Percentiles rank a stretch among this genome's conserved stretches.
These are phyloP conservation scores for Brachionus rotundiformis DNA, from an alignment of 1,140 invertebrate species.

Conservation along the genomic window DNA sequence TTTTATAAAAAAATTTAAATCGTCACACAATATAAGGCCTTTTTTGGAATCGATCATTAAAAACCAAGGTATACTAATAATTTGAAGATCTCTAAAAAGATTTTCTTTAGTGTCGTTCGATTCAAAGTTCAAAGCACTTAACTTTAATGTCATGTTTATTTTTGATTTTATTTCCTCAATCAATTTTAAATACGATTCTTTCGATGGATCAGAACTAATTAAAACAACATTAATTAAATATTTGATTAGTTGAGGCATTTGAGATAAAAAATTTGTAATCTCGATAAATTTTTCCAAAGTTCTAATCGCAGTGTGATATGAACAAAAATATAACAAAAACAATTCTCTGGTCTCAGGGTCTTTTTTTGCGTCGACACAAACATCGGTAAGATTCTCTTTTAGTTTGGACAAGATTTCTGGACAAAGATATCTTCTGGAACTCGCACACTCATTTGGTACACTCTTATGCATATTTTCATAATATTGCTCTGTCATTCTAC, in stretches of 20 bases:
- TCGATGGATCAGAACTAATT: constrained; percentile 5
- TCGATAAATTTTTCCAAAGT: not conserved
- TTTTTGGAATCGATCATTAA: not conserved
- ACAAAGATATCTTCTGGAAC: not conserved
- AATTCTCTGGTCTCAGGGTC: not conserved
- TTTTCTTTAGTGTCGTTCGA: not conserved
- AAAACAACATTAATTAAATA: not conserved
- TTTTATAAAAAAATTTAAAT: constrained; percentile 10
- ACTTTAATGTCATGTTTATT: not conserved
- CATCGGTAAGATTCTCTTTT: not conserved
- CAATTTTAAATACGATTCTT: not conserved
- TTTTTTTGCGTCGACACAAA: not conserved
- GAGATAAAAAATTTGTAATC: not conserved
- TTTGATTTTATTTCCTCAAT: not conserved
- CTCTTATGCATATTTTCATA: not conserved
- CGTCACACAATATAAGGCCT: constrained; percentile 5
- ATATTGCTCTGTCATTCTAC: not conserved
- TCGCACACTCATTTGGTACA: not conserved
- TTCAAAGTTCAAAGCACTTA: not conserved
- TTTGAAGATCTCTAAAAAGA: not conserved
- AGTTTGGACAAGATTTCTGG: not conserved
- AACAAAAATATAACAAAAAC: constrained; percentile 41
- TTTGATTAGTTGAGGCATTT: not conserved
- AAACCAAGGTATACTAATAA: constrained; percentile 25
- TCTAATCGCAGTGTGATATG: not conserved